Evolutionary conservation across 2,888 invertebrate species (phyloP).

Genomic region (Drosophila ochracea): DNA sequence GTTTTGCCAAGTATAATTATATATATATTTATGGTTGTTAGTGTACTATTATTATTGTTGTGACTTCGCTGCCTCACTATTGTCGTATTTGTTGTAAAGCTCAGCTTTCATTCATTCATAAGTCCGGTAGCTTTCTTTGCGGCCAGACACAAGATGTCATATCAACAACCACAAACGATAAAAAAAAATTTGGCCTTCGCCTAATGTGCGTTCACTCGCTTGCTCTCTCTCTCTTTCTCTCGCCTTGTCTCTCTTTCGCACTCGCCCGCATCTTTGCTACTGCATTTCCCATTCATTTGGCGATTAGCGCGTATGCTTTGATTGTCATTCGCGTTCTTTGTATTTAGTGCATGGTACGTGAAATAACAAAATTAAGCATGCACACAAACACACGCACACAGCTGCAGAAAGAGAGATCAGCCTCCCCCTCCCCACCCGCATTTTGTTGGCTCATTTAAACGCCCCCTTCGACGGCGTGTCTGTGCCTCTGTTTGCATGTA

Average conservation of each 20-base stretch:
- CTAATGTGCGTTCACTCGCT: slow-evolving; percentile 15
- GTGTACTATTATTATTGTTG: slow-evolving; percentile 23
- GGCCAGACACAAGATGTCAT: slow-evolving; percentile 16
- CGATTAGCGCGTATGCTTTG: slow-evolving; percentile 54
- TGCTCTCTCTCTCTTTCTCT: slow-evolving; percentile 9
- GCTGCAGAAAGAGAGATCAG: slow-evolving; percentile 45
- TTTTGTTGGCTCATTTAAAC: slow-evolving; percentile 49
- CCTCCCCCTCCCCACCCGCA: slow-evolving; percentile 17
- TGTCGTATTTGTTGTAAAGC: slow-evolving; percentile 38
- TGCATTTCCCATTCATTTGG: slow-evolving; percentile 57
- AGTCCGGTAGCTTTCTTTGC: slow-evolving; percentile 37
- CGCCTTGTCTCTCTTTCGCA: slow-evolving; percentile 1
- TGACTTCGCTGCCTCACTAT: slow-evolving; percentile 10
- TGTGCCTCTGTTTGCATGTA: slow-evolving; percentile 5
- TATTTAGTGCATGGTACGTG: slow-evolving; percentile 57
- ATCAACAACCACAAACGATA: slow-evolving; percentile 16
- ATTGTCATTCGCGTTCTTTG: slow-evolving; percentile 56
- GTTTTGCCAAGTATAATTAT: background rate
- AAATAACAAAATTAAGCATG: slow-evolving; percentile 48
- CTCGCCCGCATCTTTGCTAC: slow-evolving; percentile 22
- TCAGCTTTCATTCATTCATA: slow-evolving; percentile 58
- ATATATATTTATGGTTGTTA: background rate
- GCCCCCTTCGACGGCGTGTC: slow-evolving; percentile 39
- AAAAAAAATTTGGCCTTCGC: slow-evolving; percentile 51
- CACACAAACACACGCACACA: slow-evolving; percentile 5